These are phyloP conservation scores for Chelonoidis abingdonii DNA, from an alignment of 2,113 vertebrate genomes.

Conservation along the genomic window DNA sequence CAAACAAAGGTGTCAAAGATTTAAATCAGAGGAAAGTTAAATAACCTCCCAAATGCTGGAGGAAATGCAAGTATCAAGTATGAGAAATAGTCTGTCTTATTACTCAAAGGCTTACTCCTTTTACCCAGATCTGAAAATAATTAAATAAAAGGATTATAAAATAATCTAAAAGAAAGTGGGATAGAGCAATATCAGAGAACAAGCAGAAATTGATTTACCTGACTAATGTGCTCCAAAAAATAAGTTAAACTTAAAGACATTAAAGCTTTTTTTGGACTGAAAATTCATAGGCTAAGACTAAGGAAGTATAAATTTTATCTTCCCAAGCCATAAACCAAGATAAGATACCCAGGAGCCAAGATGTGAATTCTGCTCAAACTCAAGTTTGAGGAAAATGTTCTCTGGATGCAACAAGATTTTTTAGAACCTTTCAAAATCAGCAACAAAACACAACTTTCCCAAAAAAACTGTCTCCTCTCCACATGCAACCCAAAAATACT, in stretches of 20 bases:
- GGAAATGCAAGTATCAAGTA: background rate
- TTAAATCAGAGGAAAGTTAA: conserved; percentile 12
- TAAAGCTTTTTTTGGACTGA: background rate
- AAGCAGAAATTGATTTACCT: background rate
- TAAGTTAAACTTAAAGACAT: background rate
- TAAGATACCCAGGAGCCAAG: background rate
- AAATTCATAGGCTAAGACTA: background rate
- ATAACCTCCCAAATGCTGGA: background rate
- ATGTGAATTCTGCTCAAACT: background rate
- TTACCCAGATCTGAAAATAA: background rate
- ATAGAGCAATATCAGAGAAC: background rate
- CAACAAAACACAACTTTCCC: background rate
- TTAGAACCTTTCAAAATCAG: background rate
- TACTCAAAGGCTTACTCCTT: background rate
- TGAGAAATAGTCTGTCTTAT: background rate
- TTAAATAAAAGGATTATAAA: background rate
- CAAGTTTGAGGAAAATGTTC: background rate
- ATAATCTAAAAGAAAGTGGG: background rate
- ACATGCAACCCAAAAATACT: background rate
- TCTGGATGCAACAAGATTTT: background rate
- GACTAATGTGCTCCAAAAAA: background rate
- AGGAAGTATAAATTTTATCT: background rate
- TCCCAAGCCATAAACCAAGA: background rate
- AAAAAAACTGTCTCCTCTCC: background rate
- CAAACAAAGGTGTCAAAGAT: background rate